These are phyloP conservation scores for Volucella bombylans DNA, from an alignment of 2,888 invertebrate species.

Conservation along the genomic window DNA sequence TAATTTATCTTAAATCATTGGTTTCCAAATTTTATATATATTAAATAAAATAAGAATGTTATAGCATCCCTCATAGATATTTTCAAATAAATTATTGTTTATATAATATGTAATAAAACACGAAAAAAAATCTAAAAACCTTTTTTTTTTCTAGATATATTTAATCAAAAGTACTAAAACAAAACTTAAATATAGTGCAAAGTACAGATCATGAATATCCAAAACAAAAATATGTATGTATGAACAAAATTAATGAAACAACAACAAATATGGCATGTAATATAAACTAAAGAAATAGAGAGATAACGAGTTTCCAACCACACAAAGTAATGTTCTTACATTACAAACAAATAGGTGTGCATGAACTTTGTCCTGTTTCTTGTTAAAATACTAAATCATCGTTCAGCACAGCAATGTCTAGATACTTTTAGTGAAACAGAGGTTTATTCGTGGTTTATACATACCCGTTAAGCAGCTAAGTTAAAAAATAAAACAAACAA, in stretches of 20 bases:
- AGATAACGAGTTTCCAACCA: conserved; percentile 24
- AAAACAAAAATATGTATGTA: conserved; percentile 39
- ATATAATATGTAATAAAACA: conserved; percentile 17
- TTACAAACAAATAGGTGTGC: conserved; percentile 32
- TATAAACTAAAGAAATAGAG: conserved; percentile 23
- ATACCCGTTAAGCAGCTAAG: conserved; percentile 21
- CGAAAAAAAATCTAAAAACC: conserved; percentile 41
- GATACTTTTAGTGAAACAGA: conserved; percentile 33
- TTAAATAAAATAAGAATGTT: conserved; percentile 28
- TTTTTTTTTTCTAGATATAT: conserved; percentile 80
- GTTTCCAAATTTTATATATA: conserved; percentile 31
- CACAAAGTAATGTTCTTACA: conserved; percentile 12
- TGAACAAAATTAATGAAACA: conserved; percentile 25
- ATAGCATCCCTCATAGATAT: conserved; percentile 50
- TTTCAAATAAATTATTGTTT: conserved; percentile 38
- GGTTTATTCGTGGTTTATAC: conserved; percentile 8
- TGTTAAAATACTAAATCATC: conserved; percentile 19
- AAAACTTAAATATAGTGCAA: conserved; percentile 74
- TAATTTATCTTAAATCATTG: conserved; percentile 68
- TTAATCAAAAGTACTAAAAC: conserved; percentile 81
- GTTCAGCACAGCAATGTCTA: conserved; percentile 37
- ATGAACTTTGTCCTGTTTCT: conserved; percentile 13
- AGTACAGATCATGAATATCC: conserved; percentile 58
- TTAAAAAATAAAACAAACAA: conserved; percentile 34
- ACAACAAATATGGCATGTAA: conserved; percentile 37